Evolutionary conservation across 2,797 vertebrate genomes (phyloP), one percentile per base, ranked within the genome.

Genomic region (Pseudomugil tenellus): DNA sequence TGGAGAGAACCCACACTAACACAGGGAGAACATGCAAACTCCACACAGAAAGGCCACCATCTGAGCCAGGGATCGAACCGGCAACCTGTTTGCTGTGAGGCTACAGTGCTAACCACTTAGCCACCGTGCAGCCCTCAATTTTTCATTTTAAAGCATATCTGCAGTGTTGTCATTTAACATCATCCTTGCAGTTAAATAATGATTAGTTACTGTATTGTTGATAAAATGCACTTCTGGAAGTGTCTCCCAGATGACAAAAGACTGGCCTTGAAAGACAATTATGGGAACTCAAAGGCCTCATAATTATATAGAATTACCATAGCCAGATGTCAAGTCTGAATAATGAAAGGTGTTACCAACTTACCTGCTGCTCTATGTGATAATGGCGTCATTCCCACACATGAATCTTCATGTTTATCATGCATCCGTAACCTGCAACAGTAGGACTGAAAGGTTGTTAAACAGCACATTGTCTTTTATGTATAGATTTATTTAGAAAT

Each of bases 311-410:
- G 67, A 29, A 57, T 86, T 70, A 60, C 35, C 65, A 59, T 29
- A 59, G 83, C 82, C 88, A 89, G 87, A 89, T 90, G 89, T 90
- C 84, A 86, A 83, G 72, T 68, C 71, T 74, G 65, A 84, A 79
- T 90, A 85, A 90, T 88, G 62, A 84, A 67, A 82, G 86, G 81
- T 84, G 85, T 87, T 70, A 62, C 67, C 53, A 68, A 76, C 78
- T 86, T 23, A 77, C 51, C 72, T 67, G 34, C 64, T 58, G 61
- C 46, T 43, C 3, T 29, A 57, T 55, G 32, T 55, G 72, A 76
- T 72, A 74, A 64, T 58, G 43, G 32, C 58, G 51, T 78, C 63
- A 76, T 58, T 72, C 70, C 64, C 39, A 67, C 58, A 75, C 34
- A 32, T 39, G 31, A 62, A 75, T 41, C 17, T 53, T 57, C 28